Percentiles rank a stretch among this genome's conserved stretches.
Evolutionary conservation across 1,140 invertebrate species (phyloP).

Genomic region (Liolophura sinensis): DNA sequence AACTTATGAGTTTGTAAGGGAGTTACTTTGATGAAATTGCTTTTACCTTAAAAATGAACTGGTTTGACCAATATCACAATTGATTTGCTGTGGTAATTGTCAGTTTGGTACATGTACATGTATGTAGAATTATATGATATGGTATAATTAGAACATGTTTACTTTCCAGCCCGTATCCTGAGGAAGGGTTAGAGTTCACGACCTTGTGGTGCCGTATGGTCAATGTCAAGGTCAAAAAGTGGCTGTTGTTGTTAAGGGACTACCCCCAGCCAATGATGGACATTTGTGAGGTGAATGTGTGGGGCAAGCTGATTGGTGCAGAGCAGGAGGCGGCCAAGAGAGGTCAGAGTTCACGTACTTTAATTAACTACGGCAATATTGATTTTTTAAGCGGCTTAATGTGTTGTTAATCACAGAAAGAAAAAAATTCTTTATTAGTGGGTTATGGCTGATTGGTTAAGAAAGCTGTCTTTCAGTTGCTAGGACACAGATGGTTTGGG

Average conservation of each 20-base stretch:
- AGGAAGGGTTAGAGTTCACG: slow-evolving; percentile 85
- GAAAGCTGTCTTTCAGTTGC: too few relatives aligned
- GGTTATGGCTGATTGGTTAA: too few relatives aligned
- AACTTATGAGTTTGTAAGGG: too few relatives aligned
- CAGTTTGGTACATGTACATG: not conserved
- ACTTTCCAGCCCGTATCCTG: slow-evolving; percentile 79
- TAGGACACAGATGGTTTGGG: too few relatives aligned
- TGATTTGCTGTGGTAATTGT: not conserved
- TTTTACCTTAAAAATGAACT: too few relatives aligned
- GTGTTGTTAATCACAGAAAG: too few relatives aligned
- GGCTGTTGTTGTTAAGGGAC: slow-evolving; percentile 90
- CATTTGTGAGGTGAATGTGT: slow-evolving; percentile 80
- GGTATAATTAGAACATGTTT: not conserved
- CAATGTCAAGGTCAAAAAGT: slow-evolving; percentile 77
- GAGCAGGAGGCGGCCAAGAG: slow-evolving; percentile 81
- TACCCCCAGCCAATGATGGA: slow-evolving; percentile 91
- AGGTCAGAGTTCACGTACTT: slow-evolving; percentile 59
- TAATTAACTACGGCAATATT: too few relatives aligned
- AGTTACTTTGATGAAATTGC: too few relatives aligned
- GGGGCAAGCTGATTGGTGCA: slow-evolving; percentile 87
- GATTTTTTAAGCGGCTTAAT: too few relatives aligned
- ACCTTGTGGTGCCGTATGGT: slow-evolving; percentile 92
- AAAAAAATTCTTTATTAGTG: too few relatives aligned
- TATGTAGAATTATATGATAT: not conserved
- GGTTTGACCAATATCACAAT: too few relatives aligned